Percentiles rank a stretch among this genome's conserved stretches.
Conservation (phyloP, 2,797 vertebrate species). For the Phyllotis vaccarum region DNA sequence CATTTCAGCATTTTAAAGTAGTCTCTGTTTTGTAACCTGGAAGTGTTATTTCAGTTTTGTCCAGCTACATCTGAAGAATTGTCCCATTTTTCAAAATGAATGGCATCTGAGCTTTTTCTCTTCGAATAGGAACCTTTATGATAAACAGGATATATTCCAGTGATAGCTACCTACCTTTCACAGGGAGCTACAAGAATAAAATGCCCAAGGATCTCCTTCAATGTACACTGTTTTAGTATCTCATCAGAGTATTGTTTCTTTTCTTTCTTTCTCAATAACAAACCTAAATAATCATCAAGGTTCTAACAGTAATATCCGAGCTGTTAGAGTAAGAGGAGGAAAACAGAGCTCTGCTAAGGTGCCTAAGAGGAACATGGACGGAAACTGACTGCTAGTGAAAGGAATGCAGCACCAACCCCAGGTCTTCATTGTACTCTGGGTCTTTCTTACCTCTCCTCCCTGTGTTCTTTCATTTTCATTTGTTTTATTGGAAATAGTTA, state of each 20-base stretch:
- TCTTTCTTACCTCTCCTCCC: background rate
- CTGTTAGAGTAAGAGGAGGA: background rate
- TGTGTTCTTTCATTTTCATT: background rate
- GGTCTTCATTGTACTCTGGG: background rate
- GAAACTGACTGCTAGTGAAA: background rate
- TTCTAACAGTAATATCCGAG: background rate
- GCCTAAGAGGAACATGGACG: background rate
- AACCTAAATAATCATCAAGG: background rate
- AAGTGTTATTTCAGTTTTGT: constrained; percentile 59
- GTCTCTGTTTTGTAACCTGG: constrained; percentile 27
- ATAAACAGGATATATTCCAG: constrained; percentile 27
- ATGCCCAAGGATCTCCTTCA: constrained; percentile 9
- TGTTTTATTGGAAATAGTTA: background rate
- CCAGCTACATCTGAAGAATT: constrained; percentile 2
- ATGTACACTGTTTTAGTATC: background rate
- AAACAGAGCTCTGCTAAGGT: background rate
- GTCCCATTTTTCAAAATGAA: constrained; percentile 61
- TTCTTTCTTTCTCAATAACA: constrained; percentile 16
- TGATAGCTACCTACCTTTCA: constrained; percentile 61
- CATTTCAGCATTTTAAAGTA: constrained; percentile 50
- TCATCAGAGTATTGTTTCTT: background rate
- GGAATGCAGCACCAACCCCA: background rate
- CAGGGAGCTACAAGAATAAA: background rate
- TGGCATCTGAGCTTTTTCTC: background rate
- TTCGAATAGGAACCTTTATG: constrained; percentile 7